Evolutionary conservation across 1,140 invertebrate species (phyloP).

Genomic region (Drosophila rhopaloa): DNA sequence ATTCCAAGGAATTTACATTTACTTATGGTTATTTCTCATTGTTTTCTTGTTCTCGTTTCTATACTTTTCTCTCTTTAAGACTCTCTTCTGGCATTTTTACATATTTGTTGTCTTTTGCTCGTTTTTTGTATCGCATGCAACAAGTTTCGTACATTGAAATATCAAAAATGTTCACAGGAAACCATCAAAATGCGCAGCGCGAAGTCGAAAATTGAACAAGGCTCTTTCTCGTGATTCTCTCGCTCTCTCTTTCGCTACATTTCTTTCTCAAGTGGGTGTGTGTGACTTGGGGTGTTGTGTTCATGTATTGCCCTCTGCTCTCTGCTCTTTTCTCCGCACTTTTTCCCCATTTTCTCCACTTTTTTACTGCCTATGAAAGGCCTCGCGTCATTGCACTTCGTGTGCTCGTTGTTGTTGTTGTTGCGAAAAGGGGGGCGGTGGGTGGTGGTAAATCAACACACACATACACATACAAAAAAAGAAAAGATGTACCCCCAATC

Average conservation of each 20-base stretch:
- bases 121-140: constrained; percentile 61
- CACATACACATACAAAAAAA: constrained; percentile 6
- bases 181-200: constrained; percentile 76
- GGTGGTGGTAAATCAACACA: constrained; percentile 14
- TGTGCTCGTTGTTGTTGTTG: constrained; percentile 7
- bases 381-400: constrained; percentile 57
- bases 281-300: constrained; percentile 16
- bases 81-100: not conserved
- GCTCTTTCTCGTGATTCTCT: constrained; percentile 5
- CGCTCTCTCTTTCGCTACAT: not conserved
- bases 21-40: constrained; percentile 8
- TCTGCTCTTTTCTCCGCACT: constrained; percentile 27
- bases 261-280: constrained; percentile 17
- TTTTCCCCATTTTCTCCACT: constrained; percentile 15
- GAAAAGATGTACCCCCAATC: constrained; percentile 1
- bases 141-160: constrained; percentile 73
- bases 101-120: constrained; percentile 4
- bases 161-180: constrained; percentile 79
- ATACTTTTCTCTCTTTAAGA: not conserved
- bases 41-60: not conserved
- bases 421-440: not conserved
- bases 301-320: constrained; percentile 23
- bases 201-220: constrained; percentile 49
- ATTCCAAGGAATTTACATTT: constrained; percentile 4
- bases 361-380: constrained; percentile 10